Evolutionary conservation across 2,888 invertebrate genomes (phyloP).

Genomic region (Noctua comes): DNA sequence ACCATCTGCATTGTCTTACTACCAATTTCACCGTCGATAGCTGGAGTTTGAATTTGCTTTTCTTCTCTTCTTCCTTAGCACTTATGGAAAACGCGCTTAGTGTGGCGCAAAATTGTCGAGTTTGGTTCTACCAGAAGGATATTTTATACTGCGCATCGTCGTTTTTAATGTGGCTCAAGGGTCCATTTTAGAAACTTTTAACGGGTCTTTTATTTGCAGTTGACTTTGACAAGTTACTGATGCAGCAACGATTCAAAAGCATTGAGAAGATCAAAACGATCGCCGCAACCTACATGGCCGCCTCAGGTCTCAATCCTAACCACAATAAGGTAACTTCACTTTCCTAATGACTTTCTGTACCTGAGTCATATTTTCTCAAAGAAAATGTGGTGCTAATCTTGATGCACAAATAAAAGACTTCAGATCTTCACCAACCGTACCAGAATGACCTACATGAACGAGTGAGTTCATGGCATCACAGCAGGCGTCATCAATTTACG

Average conservation of each 20-base stretch:
- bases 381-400: neutral
- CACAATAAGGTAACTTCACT: slow-evolving; percentile 85
- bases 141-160: neutral
- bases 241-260: slow-evolving; percentile 95
- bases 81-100: neutral
- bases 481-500: neutral
- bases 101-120: neutral
- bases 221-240: slow-evolving; percentile 97
- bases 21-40: neutral
- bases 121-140: neutral
- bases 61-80: neutral
- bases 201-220: slow-evolving; percentile 86
- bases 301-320: slow-evolving; percentile 96
- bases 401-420: neutral
- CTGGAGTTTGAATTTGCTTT: neutral
- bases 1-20: neutral
- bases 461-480: neutral
- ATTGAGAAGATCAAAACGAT: slow-evolving; percentile 99
- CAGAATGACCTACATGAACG: neutral
- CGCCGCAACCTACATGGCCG: slow-evolving; percentile 98
- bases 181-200: neutral
- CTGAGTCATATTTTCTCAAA: neutral
- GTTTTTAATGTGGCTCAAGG: neutral
- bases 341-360: neutral
- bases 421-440: neutral